phyloP scores from a whole-genome alignment of 2,888 invertebrate genomes.

The Alloscopus bannaensis region DNA sequence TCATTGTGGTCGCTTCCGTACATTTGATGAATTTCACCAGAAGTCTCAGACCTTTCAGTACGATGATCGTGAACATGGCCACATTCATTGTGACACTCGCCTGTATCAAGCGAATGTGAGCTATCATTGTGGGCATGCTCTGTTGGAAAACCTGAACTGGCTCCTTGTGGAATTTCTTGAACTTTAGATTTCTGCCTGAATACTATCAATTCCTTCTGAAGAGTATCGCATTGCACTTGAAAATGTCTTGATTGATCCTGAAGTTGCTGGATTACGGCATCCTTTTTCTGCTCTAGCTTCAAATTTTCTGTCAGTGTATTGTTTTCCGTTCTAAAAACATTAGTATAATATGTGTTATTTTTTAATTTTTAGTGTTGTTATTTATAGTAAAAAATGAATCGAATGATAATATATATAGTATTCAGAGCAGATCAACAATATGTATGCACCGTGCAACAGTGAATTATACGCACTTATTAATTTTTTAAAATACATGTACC shows the following conservation, averaged over 20 bases:
- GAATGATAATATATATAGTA: not conserved
- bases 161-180: not conserved
- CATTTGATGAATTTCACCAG: not conserved
- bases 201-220: constrained; percentile 48
- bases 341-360: not conserved
- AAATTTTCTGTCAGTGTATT: constrained; percentile 54
- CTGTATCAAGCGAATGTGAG: not conserved
- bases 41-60: not conserved
- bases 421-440: not conserved
- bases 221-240: constrained; percentile 61
- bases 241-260: constrained; percentile 63
- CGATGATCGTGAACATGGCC: not conserved
- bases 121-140: no score
- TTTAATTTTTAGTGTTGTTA: not conserved
- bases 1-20: not conserved
- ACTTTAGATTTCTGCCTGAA: constrained; percentile 21
- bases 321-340: constrained; percentile 39
- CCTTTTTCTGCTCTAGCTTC: constrained; percentile 58
- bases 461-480: not conserved
- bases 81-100: not conserved
- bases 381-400: not conserved
- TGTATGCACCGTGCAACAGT: not conserved
- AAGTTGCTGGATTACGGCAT: constrained; percentile 59
- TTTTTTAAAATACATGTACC: constrained; percentile 30
- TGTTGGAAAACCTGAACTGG: not conserved